A percentile compares a stretch with the other conserved stretches of the same genome.
These are phyloP conservation scores for Cecidostiba fungosa DNA, from an alignment of 2,888 invertebrate genomes.

Conservation along the genomic window DNA sequence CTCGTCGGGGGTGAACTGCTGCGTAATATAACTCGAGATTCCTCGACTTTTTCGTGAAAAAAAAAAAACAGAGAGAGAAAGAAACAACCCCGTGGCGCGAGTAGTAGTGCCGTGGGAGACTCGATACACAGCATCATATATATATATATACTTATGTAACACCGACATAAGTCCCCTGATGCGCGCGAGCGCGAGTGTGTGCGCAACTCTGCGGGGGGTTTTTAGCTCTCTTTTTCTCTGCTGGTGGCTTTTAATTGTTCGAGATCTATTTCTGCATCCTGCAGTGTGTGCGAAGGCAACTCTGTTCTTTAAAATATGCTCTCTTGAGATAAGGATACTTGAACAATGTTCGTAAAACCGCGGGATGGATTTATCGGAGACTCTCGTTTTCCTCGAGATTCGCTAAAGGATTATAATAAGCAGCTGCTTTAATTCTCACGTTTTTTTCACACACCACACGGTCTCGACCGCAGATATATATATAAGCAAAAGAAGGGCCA, in stretches of 20 bases:
- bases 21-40: not conserved
- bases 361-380: no score
- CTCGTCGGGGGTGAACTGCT: not conserved
- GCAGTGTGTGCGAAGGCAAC: no score
- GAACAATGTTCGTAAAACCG: no score
- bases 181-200: not conserved
- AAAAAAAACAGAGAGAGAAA: not conserved
- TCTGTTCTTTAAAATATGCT: no score
- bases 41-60: not conserved
- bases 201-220: not conserved
- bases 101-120: constrained; percentile 54
- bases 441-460: not conserved
- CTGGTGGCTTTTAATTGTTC: constrained; percentile 7
- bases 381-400: no score
- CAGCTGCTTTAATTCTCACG: not conserved
- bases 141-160: not conserved
- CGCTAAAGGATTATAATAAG: not conserved
- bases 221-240: not conserved
- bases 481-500: not conserved
- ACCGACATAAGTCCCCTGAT: not conserved
- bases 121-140: not conserved
- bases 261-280: not conserved
- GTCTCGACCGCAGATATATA: not conserved
- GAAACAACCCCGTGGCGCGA: constrained; percentile 29
- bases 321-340: not conserved